A percentile compares a stretch with the other conserved stretches of the same genome.
phyloP scores from a whole-genome alignment of 2,113 vertebrate species.

The Atractosteus spatula region DNA sequence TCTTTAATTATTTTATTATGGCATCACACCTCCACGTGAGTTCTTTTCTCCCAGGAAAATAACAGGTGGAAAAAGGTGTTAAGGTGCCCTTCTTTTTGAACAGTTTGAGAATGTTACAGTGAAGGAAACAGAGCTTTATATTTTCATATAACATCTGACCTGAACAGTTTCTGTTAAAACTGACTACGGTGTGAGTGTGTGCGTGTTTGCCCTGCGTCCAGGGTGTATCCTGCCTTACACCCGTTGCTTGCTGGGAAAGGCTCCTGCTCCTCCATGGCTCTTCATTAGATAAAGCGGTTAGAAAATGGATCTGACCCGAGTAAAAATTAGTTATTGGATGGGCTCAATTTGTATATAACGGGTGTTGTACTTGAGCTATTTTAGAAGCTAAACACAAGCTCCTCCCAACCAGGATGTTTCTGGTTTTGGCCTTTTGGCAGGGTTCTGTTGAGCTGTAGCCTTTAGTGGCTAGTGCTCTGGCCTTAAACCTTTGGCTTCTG shows the following conservation, averaged over 20 bases:
- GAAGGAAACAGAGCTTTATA: too few species aligned
- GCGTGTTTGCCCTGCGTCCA: not conserved
- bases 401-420: not conserved
- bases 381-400: not conserved
- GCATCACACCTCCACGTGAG: too few species aligned
- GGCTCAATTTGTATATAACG: not conserved
- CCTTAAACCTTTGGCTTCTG: slow-evolving; percentile 1
- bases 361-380: slow-evolving; percentile 1
- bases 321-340: not conserved
- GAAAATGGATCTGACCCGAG: too few species aligned
- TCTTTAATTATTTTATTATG: too few species aligned
- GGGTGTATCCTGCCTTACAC: not conserved
- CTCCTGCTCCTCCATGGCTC: not conserved
- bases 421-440: not conserved
- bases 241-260: not conserved
- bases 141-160: too few species aligned
- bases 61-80: too few species aligned
- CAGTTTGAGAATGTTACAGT: too few species aligned
- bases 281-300: not conserved
- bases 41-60: too few species aligned
- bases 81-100: too few species aligned
- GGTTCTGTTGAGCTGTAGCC: slow-evolving; percentile 6
- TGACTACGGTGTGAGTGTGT: not conserved
- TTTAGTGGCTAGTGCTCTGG: slow-evolving; percentile 7
- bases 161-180: not conserved